Percentiles rank a stretch among this genome's conserved stretches.
Conservation (phyloP, 2,797 vertebrate genomes). For the Onychomys torridus region DNA sequence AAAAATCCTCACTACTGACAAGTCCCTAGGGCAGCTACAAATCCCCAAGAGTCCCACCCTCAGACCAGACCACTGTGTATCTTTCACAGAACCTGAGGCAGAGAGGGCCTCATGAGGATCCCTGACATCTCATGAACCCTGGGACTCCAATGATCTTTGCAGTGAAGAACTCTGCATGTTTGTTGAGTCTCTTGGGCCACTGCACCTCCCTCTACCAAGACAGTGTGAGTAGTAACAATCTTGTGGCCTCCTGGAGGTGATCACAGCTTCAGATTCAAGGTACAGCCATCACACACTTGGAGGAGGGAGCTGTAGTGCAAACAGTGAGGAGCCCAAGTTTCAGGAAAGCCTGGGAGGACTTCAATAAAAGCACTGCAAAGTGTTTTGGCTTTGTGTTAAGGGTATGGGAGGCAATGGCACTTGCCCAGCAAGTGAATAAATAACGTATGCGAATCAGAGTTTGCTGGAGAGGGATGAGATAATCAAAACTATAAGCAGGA, state of each 20-base stretch:
- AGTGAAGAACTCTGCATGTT: no score
- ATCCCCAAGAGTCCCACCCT: no score
- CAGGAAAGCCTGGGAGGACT: neutral
- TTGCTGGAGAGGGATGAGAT: neutral
- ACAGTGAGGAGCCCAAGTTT: neutral
- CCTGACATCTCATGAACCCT: neutral
- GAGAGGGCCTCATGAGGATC: neutral
- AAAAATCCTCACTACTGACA: neutral
- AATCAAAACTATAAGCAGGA: constrained; percentile 10
- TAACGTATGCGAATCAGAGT: neutral
- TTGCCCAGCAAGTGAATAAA: neutral
- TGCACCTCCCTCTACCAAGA: neutral
- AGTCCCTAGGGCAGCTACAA: neutral
- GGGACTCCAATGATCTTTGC: neutral
- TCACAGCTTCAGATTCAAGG: neutral
- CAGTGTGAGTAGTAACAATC: neutral
- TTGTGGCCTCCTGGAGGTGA: neutral
- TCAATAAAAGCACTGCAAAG: neutral
- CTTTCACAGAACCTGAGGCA: neutral
- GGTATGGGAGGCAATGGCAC: neutral
- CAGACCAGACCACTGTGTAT: neutral
- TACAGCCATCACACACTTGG: neutral
- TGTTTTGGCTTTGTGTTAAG: neutral
- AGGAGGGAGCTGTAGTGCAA: neutral
- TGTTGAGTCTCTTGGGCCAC: neutral